Evolutionary conservation across 2,113 vertebrate genomes (phyloP).

Genomic region (Chaenocephalus aceratus): DNA sequence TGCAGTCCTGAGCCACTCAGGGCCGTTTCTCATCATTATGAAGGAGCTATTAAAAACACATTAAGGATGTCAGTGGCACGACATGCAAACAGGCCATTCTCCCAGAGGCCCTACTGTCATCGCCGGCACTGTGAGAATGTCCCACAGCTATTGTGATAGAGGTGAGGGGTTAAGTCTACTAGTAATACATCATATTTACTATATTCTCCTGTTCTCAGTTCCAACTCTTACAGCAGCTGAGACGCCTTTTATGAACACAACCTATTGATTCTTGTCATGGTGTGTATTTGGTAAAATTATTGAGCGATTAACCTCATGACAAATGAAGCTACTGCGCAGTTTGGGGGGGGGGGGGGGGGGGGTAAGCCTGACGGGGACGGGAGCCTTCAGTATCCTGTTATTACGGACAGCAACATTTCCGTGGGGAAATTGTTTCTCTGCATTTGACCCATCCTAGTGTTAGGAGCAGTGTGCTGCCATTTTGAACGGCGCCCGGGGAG

Average conservation of each 20-base stretch:
- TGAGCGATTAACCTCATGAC: slow-evolving; percentile 40
- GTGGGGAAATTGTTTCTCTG: too few species aligned
- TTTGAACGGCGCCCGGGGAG: too few species aligned
- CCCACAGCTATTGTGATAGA: slow-evolving; percentile 57
- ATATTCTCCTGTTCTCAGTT: slow-evolving; percentile 24
- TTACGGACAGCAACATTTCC: not conserved
- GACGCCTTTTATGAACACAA: slow-evolving; percentile 33
- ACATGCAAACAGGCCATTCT: slow-evolving; percentile 62
- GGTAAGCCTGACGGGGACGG: not conserved
- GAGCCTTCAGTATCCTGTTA: not conserved
- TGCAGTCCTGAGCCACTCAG: slow-evolving; percentile 59
- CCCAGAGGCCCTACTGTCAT: slow-evolving; percentile 62
- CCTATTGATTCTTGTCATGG: slow-evolving; percentile 40
- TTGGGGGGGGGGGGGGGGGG: not conserved
- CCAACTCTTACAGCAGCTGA: slow-evolving; percentile 6
- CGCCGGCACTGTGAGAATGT: slow-evolving; percentile 32
- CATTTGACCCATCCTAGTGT: too few species aligned
- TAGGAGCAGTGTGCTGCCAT: too few species aligned
- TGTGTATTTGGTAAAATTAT: slow-evolving; percentile 39
- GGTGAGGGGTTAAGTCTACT: slow-evolving; percentile 73
- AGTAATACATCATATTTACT: slow-evolving; percentile 57
- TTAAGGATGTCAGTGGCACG: slow-evolving; percentile 70
- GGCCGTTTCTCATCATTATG: slow-evolving; percentile 81
- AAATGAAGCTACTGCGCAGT: slow-evolving; percentile 2
- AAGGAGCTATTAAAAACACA: slow-evolving; percentile 82